A percentile compares a stretch with the other conserved stretches of the same genome.
Evolutionary conservation across 2,113 vertebrate genomes (phyloP).

Genomic region (Lepus americanus): DNA sequence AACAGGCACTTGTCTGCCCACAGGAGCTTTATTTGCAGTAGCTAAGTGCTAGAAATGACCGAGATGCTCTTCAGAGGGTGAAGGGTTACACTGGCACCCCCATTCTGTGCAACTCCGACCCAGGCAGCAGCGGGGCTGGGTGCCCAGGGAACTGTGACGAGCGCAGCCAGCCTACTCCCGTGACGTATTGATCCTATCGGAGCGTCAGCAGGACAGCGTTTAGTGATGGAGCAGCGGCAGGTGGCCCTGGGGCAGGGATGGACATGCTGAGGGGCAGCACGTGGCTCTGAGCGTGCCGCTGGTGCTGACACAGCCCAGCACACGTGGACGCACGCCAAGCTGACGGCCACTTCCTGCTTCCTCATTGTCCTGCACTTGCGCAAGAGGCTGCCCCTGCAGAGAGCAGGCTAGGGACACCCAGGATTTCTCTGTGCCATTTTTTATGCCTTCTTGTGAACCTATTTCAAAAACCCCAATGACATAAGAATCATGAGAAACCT

Average conservation of each 20-base stretch:
- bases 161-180: neutral
- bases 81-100: neutral
- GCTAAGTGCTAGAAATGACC: neutral
- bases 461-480: neutral
- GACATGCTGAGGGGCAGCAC: neutral
- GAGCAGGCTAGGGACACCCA: neutral
- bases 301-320: too few relatives aligned
- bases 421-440: neutral
- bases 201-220: neutral
- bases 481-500: neutral
- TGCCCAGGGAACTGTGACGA: neutral
- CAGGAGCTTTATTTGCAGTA: constrained; percentile 13
- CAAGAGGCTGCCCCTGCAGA: neutral
- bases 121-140: neutral
- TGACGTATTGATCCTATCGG: neutral
- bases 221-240: neutral
- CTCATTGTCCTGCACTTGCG: too few relatives aligned
- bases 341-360: too few relatives aligned
- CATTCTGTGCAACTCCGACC: neutral
- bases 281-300: too few relatives aligned
- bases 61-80: neutral
- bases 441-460: constrained; percentile 17
- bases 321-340: too few relatives aligned
- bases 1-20: neutral
- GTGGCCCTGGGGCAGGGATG: neutral